Percentiles rank a stretch among this genome's conserved stretches.
Conservation (phyloP, 2,888 invertebrate genomes). For the Congeria kusceri region DNA sequence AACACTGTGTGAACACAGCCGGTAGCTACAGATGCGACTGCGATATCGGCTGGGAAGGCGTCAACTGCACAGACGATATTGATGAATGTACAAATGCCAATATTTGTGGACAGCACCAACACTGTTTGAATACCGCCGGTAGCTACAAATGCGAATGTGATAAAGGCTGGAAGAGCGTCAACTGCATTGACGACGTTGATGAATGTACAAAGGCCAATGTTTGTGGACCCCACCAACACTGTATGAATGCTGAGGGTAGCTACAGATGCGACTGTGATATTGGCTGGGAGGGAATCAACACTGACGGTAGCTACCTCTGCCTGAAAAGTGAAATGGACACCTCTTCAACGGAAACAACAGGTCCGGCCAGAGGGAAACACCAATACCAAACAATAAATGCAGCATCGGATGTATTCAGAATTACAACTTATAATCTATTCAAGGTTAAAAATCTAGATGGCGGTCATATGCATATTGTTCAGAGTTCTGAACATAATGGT, state of each 20-base stretch:
- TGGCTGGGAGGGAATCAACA: background rate
- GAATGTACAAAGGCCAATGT: background rate
- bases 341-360: too few relatives aligned
- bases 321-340: too few relatives aligned
- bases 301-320: too few relatives aligned
- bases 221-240: background rate
- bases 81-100: background rate
- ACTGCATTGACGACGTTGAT: background rate
- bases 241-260: background rate
- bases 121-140: background rate
- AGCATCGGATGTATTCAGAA: too few relatives aligned
- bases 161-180: background rate
- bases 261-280: background rate
- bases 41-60: background rate
- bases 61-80: constrained; percentile 13
- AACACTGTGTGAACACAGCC: background rate
- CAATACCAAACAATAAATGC: too few relatives aligned
- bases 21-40: constrained; percentile 3
- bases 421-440: too few relatives aligned
- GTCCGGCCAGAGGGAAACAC: too few relatives aligned
- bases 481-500: too few relatives aligned
- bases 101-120: background rate
- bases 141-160: background rate
- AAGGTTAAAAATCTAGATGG: too few relatives aligned
- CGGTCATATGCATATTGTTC: too few relatives aligned